Base-by-base conservation (phyloP, 2,888 invertebrate genomes). In the Panzeria rudis region DNA sequence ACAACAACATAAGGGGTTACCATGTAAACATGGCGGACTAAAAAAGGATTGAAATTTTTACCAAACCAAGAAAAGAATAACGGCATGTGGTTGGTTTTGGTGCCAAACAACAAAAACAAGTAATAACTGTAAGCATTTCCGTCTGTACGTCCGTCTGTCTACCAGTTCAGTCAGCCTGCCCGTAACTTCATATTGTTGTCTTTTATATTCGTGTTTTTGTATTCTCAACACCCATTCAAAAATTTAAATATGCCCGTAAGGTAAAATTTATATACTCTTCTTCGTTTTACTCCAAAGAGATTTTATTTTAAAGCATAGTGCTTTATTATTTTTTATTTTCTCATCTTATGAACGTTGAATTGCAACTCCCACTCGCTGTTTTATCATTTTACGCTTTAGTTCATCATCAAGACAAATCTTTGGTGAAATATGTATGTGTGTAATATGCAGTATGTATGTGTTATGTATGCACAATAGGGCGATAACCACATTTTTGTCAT, bases 21-120 rank as follows among this genome's bases (percentile, higher is more conserved):
- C 89, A 89, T 89, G 90, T 89, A 89, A 90, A 90, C 90, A 90
- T 90, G 90, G 90, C 90, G 90, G 81, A 78, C 81, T 69, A 56
- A 85, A 73, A 84, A 81, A 77, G 76, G 80, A 81, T 81, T 81
- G 61, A 89, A 72, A 66, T 80, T 69, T 68, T 77, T 13, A 68
- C 35, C 17, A 66, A 54, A 72, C 62, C 41, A 62, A n/a, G 9
- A 52, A 41, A 77, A 77, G 87, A 88, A 85, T 86, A 87, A 87
- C 86, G 84, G 62, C 69, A 81, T 81, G 81, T 82, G 81, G 81
- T 81, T 85, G 84, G 78, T 59, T 84, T 81, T 85, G 77, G 84
- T 84, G 81, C 80, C 68, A 77, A 72, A 77, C 61, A 66, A 56
- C 54, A 81, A 72, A 56, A 64, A 77, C 66, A 73, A 61, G 50